phyloP scores from a whole-genome alignment of 2,797 vertebrate species.

The Danio tinwini region DNA sequence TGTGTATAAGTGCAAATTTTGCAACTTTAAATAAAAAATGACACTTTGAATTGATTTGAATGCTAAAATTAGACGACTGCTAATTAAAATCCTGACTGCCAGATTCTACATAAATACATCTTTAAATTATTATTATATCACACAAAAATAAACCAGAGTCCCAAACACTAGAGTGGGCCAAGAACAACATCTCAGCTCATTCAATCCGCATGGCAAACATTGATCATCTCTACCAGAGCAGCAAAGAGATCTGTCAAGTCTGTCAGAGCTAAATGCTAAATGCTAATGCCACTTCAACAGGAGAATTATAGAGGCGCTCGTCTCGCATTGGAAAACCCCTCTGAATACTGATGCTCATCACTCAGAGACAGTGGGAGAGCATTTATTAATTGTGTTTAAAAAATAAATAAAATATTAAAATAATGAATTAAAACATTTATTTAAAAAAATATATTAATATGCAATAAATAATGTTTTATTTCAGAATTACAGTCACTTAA shows the following conservation, averaged over 20 bases:
- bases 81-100: neutral
- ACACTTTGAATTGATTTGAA: too few relatives aligned
- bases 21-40: too few relatives aligned
- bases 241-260: neutral
- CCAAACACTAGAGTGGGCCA: neutral
- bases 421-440: too few relatives aligned
- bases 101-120: neutral
- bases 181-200: constrained; percentile 18
- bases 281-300: constrained; percentile 24
- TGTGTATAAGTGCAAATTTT: too few relatives aligned
- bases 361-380: constrained; percentile 52
- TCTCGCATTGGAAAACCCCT: neutral
- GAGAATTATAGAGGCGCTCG: neutral
- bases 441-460: too few relatives aligned
- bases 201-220: neutral
- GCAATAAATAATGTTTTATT: too few relatives aligned
- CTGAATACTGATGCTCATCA: constrained; percentile 11
- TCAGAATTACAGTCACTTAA: too few relatives aligned
- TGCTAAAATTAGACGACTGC: too few relatives aligned
- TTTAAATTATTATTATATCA: neutral
- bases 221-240: neutral
- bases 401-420: too few relatives aligned
- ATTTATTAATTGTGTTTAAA: too few relatives aligned
- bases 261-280: constrained; percentile 6
- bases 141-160: neutral